Evolutionary conservation across 2,113 vertebrate species (phyloP).

Genomic region (Passerina amoena): DNA sequence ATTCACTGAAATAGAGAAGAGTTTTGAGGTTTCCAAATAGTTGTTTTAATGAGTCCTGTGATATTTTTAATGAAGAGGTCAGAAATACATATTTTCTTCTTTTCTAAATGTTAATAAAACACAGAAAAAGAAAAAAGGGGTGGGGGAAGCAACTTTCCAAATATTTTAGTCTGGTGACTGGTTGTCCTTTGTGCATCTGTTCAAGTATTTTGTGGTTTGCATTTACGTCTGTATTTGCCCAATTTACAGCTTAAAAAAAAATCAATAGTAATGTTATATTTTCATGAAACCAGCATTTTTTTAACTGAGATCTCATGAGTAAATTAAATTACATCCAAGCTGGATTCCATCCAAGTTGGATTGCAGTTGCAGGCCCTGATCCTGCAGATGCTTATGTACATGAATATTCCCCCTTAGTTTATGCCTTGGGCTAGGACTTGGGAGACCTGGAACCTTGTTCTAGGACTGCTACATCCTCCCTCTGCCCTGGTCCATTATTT

Average conservation of each 20-base stretch:
- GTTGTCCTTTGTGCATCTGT: conserved; percentile 63
- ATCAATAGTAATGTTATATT: conserved; percentile 67
- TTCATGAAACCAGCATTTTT: conserved; percentile 66
- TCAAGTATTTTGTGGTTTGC: conserved; percentile 72
- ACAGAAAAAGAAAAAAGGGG: conserved; percentile 26
- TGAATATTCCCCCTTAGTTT: background rate
- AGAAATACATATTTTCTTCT: conserved; percentile 34
- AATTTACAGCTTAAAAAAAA: conserved; percentile 69
- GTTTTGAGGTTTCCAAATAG: conserved; percentile 42
- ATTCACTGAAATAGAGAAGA: conserved; percentile 35
- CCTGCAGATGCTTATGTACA: background rate
- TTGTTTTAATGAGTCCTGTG: conserved; percentile 35
- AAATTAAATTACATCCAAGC: conserved; percentile 60
- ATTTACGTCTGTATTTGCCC: conserved; percentile 68
- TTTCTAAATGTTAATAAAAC: conserved; percentile 45
- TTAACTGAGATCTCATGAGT: conserved; percentile 56
- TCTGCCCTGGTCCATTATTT: background rate
- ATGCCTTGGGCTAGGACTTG: background rate
- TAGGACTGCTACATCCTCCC: background rate
- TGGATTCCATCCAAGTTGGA: conserved; percentile 54
- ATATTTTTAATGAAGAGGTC: conserved; percentile 57
- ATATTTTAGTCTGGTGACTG: conserved; percentile 54
- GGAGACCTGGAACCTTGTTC: conserved; percentile 48
- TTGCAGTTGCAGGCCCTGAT: background rate
- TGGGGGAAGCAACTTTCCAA: conserved; percentile 27